Evolutionary conservation across 2,888 invertebrate genomes (phyloP).

Genomic region (Apotomis capreana): DNA sequence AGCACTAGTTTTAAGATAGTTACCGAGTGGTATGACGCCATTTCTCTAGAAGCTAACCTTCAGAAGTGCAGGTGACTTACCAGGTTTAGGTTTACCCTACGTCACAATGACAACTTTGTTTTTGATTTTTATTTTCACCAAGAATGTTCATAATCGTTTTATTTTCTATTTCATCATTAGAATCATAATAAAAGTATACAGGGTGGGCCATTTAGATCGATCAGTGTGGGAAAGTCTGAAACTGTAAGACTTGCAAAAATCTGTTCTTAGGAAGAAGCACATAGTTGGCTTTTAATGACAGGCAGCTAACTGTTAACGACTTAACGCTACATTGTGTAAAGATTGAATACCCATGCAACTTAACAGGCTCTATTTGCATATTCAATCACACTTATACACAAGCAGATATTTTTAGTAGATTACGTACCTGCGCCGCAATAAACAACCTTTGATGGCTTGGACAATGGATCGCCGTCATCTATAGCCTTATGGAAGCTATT

Average conservation of each 20-base stretch:
- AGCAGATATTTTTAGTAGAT: constrained; percentile 34
- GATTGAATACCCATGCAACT: constrained; percentile 12
- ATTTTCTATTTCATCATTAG: too few relatives aligned
- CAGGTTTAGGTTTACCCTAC: too few relatives aligned
- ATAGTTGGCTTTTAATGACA: not conserved
- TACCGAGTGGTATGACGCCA: constrained; percentile 6
- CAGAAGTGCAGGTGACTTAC: not conserved
- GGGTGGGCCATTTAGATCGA: too few relatives aligned
- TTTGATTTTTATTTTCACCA: too few relatives aligned
- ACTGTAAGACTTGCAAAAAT: too few relatives aligned
- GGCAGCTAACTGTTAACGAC: not conserved
- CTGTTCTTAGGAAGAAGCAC: too few relatives aligned
- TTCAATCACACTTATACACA: constrained; percentile 34
- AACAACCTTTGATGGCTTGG: constrained; percentile 27
- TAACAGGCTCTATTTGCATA: constrained; percentile 27
- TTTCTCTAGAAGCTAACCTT: not conserved
- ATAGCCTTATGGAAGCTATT: constrained; percentile 2
- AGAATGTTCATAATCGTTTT: too few relatives aligned
- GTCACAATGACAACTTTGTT: too few relatives aligned
- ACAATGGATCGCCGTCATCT: constrained; percentile 13
- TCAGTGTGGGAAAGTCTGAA: too few relatives aligned
- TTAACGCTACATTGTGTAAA: constrained; percentile 3
- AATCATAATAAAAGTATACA: too few relatives aligned
- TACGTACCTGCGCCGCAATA: constrained; percentile 25
- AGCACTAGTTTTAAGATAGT: constrained; percentile 10